Conservation (phyloP, 2,113 vertebrate genomes). For the Orientallactaga bullata region DNA sequence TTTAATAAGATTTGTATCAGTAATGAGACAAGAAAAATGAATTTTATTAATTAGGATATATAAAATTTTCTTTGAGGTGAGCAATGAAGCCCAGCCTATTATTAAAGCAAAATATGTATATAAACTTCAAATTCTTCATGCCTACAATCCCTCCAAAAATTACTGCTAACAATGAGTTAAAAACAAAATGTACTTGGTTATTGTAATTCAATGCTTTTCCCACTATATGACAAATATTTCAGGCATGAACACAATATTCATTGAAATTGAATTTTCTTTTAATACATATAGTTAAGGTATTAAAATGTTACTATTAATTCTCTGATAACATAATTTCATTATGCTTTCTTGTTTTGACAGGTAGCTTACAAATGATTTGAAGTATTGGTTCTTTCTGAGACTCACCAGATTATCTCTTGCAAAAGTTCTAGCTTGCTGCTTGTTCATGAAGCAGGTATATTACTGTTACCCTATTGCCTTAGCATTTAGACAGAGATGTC, state of each 20-base stretch:
- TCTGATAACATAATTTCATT: background rate
- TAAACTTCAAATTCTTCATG: background rate
- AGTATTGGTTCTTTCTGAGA: constrained; percentile 51
- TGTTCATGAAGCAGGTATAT: constrained; percentile 54
- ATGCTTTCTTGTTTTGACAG: constrained; percentile 61
- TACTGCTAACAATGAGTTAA: background rate
- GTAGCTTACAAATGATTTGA: constrained; percentile 47
- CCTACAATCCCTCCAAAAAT: background rate
- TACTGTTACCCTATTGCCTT: background rate
- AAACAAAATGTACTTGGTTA: background rate
- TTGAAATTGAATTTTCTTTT: constrained; percentile 17
- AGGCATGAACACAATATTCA: background rate
- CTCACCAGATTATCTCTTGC: background rate
- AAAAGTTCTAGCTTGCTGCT: background rate
- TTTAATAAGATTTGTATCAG: background rate
- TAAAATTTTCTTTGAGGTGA: background rate
- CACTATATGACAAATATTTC: background rate
- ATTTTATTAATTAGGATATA: background rate
- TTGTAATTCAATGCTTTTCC: background rate
- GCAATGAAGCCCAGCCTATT: background rate
- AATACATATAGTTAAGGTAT: background rate
- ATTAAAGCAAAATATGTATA: background rate
- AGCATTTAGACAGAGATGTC: background rate
- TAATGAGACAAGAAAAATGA: background rate
- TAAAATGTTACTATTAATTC: background rate